These are phyloP conservation scores for Centropus bengalensis DNA, from an alignment of 2,113 vertebrate genomes.

Conservation along the genomic window DNA sequence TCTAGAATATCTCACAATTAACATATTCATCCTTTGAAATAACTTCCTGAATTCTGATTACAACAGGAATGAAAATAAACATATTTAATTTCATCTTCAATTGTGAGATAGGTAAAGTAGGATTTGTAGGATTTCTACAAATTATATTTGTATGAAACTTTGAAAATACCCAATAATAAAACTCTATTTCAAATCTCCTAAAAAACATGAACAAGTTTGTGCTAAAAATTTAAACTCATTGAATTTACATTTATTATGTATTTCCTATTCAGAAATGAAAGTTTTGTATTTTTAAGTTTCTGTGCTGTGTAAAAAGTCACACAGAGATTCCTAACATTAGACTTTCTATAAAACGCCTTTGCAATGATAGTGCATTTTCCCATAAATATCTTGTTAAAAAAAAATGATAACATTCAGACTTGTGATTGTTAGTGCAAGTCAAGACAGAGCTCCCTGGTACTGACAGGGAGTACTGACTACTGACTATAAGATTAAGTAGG, in stretches of 20 bases:
- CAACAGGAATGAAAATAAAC: background rate
- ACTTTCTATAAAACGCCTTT: background rate
- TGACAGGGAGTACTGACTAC: no score
- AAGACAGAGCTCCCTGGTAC: background rate
- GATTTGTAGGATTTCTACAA: background rate
- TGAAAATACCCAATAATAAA: background rate
- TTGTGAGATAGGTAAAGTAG: background rate
- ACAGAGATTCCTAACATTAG: background rate
- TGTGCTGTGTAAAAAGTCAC: background rate
- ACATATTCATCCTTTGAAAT: background rate
- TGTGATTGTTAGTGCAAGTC: background rate
- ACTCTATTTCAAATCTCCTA: background rate
- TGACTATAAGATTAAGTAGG: background rate
- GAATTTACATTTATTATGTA: background rate
- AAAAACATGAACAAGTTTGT: background rate
- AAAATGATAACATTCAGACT: background rate
- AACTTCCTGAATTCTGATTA: background rate
- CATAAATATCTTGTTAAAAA: background rate
- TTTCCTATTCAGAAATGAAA: background rate
- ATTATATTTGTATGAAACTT: background rate
- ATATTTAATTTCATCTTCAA: background rate
- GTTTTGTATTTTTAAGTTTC: background rate
- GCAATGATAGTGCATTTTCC: background rate
- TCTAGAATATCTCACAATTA: background rate
- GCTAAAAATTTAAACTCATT: background rate